Conservation (phyloP, 2,888 invertebrate species). For the Portevinia maculata region DNA sequence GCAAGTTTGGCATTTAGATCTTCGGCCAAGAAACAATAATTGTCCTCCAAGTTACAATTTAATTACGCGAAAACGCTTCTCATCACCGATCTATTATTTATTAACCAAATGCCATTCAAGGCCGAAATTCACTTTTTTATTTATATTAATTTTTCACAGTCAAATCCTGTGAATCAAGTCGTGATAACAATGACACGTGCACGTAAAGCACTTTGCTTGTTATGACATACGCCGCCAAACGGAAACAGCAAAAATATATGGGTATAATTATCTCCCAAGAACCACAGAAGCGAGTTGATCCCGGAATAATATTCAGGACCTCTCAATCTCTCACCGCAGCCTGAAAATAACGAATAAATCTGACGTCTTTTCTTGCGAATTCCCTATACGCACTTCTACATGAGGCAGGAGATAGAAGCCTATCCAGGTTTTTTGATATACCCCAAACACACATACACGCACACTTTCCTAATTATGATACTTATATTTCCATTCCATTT, state of each 20-base stretch:
- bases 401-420: not conserved
- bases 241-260: constrained; percentile 21
- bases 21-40: too few species aligned
- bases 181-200: constrained; percentile 45
- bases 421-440: too few species aligned
- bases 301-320: constrained; percentile 15
- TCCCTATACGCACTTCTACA: constrained; percentile 25
- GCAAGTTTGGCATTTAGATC: too few species aligned
- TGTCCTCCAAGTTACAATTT: too few species aligned
- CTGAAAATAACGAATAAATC: constrained; percentile 28
- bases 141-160: constrained; percentile 27
- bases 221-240: constrained; percentile 35
- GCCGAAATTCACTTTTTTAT: too few species aligned
- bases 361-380: constrained; percentile 25
- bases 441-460: too few species aligned
- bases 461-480: constrained; percentile 38
- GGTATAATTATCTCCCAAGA: constrained; percentile 46
- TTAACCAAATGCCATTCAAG: too few species aligned
- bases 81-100: too few species aligned
- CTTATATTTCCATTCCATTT: constrained; percentile 36
- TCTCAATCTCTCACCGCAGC: constrained; percentile 21
- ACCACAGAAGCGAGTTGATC: not conserved
- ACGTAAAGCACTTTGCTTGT: constrained; percentile 36
- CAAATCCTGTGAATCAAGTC: constrained; percentile 34
- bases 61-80: too few species aligned